phyloP scores from a whole-genome alignment of 2,888 invertebrate genomes.

The Sminthurides aquaticus region DNA sequence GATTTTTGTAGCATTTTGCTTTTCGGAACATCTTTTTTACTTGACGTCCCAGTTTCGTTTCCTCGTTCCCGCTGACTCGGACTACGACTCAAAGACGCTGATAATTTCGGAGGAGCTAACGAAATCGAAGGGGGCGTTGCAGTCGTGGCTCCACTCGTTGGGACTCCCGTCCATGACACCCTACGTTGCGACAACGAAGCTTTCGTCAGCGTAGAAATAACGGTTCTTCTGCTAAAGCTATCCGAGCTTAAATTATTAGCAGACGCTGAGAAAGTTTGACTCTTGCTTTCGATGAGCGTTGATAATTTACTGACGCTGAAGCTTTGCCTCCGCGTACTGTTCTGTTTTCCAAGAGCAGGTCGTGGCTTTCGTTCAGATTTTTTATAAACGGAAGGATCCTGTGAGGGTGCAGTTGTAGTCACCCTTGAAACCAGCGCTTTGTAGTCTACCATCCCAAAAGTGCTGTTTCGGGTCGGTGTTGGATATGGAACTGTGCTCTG shows the following conservation, averaged over 20 bases:
- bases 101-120: neutral
- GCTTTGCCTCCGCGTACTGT: neutral
- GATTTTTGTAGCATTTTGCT: neutral
- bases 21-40: neutral
- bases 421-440: neutral
- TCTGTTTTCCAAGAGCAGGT: neutral
- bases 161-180: neutral
- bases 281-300: neutral
- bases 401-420: neutral
- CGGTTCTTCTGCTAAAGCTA: neutral
- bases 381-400: neutral
- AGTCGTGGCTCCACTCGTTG: neutral
- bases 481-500: neutral
- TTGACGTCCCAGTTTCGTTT: neutral
- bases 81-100: neutral
- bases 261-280: neutral
- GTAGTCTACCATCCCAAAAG: slow-evolving; percentile 1
- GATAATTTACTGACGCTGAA: neutral
- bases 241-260: neutral
- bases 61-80: neutral
- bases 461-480: neutral
- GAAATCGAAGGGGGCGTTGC: neutral
- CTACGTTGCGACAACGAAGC: neutral
- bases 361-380: neutral
- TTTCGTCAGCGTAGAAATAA: neutral